Evolutionary conservation across 2,888 invertebrate species (phyloP).

Genomic region (Hyppa rectilinea): DNA sequence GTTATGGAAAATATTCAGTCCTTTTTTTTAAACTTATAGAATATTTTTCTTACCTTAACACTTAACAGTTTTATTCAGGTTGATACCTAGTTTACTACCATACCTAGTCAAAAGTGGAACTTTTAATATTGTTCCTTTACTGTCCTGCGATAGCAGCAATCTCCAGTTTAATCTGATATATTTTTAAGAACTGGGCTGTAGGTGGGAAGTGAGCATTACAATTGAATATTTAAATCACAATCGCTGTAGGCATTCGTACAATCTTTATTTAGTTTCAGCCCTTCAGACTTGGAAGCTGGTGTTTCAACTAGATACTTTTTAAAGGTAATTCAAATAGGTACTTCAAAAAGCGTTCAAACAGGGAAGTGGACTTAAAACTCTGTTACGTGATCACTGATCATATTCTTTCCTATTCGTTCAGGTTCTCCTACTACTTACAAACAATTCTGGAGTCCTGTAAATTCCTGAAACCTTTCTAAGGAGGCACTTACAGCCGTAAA

Average conservation of each 20-base stretch:
- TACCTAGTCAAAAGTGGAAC: not conserved
- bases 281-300: not conserved
- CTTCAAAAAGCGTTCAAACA: not conserved
- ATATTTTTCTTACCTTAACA: constrained; percentile 1
- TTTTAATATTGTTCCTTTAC: not conserved
- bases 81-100: not conserved
- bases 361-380: not conserved
- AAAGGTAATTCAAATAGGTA: not conserved
- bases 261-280: constrained; percentile 16
- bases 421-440: not conserved
- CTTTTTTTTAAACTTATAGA: not conserved
- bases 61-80: not conserved
- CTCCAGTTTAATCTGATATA: not conserved
- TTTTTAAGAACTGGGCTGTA: not conserved
- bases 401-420: no score
- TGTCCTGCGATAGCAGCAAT: not conserved
- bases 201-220: not conserved
- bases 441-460: not conserved
- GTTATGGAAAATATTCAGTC: not conserved
- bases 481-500: not conserved
- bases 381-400: no score
- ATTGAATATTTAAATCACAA: constrained; percentile 36
- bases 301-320: not conserved
- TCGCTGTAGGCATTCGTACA: constrained; percentile 24
- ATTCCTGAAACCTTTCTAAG: not conserved